Conservation (phyloP, 2,113 vertebrate species). For the Dryoscopus gambensis region DNA sequence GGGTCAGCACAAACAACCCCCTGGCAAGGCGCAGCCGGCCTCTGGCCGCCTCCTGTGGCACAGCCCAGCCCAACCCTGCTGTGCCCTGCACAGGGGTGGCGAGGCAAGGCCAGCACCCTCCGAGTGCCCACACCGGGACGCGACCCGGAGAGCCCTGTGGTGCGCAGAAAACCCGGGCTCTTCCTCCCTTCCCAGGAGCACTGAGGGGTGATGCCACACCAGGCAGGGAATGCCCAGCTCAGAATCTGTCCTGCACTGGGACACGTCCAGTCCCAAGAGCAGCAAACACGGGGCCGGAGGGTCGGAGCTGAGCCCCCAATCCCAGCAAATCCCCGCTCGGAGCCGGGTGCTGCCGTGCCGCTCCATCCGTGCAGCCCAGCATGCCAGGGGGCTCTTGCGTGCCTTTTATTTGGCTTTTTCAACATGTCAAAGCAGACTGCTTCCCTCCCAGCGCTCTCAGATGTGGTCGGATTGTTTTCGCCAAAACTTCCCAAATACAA, state of each 20-base stretch:
- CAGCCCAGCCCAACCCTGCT: background rate
- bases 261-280: fast-evolving
- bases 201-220: background rate
- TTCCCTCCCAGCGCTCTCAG: background rate
- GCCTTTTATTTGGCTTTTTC: background rate
- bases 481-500: constrained; percentile 42
- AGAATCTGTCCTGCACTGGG: fast-evolving
- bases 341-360: fast-evolving
- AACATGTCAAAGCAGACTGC: background rate
- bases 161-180: background rate
- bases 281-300: background rate
- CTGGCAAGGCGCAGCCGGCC: background rate
- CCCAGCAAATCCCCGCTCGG: fast-evolving
- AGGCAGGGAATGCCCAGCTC: background rate
- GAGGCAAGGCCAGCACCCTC: background rate
- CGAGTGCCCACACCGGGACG: fast-evolving
- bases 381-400: background rate
- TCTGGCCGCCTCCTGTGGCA: background rate
- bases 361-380: background rate
- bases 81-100: background rate
- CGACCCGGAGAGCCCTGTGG: fast-evolving
- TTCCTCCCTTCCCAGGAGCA: background rate
- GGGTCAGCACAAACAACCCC: background rate
- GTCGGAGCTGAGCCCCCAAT: fast-evolving
- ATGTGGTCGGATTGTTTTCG: constrained; percentile 10